Percentiles rank a stretch among this genome's conserved stretches.
Conservation (phyloP, 2,797 vertebrate species). For the Myotis myotis region DNA sequence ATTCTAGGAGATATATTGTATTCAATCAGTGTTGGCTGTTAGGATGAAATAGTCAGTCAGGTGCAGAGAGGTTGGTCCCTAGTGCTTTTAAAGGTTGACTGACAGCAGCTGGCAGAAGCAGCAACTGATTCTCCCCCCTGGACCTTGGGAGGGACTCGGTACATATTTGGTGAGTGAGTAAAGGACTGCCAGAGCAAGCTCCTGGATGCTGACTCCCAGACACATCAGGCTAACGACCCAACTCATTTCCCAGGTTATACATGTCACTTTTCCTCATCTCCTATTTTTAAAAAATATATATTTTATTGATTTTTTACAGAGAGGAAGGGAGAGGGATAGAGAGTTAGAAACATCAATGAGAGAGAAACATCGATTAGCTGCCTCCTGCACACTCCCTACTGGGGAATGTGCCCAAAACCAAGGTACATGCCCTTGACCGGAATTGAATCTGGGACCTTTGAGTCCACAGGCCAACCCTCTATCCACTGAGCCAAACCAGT, state of each 20-base stretch:
- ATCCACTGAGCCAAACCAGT: no score
- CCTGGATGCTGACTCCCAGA: not conserved
- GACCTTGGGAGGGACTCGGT: not conserved
- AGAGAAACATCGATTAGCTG: no score
- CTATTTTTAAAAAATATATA: not conserved
- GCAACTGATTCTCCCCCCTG: not conserved
- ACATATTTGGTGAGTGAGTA: not conserved
- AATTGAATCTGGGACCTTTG: no score
- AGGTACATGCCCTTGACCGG: no score
- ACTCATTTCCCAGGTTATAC: not conserved
- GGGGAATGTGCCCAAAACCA: no score
- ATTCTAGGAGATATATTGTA: not conserved
- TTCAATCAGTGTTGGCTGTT: not conserved
- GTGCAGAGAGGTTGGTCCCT: not conserved
- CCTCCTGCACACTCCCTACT: no score
- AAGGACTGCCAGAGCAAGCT: not conserved
- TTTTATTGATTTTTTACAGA: no score
- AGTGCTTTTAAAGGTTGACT: not conserved
- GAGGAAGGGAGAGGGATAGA: no score
- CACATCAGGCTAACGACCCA: not conserved
- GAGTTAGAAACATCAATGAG: no score
- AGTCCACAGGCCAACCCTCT: no score
- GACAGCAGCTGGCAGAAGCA: not conserved
- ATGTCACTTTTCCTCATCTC: not conserved
- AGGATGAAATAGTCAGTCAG: not conserved